phyloP scores from a whole-genome alignment of 2,113 vertebrate species.

The Ochotona curzoniae region DNA sequence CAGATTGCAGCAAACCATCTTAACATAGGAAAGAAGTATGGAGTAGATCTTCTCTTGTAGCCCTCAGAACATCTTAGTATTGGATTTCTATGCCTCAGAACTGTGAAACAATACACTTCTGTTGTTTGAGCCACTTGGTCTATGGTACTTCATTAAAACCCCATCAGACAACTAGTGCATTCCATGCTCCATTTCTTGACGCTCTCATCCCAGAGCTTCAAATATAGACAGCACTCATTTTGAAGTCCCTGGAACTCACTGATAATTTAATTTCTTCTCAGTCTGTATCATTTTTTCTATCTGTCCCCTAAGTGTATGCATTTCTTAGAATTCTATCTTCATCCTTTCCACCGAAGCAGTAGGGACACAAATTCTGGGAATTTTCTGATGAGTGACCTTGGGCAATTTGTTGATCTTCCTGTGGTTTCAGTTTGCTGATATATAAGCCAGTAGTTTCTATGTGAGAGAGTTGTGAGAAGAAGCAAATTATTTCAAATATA shows the following conservation, averaged over 20 bases:
- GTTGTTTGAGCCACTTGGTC: not conserved
- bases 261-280: slow-evolving; percentile 22
- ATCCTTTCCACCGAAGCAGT: not conserved
- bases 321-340: slow-evolving; percentile 28
- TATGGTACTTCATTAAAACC: not conserved
- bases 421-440: not conserved
- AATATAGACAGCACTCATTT: not conserved
- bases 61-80: not conserved
- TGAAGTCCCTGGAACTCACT: not conserved
- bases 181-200: not conserved
- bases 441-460: not conserved
- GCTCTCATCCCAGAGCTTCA: not conserved
- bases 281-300: not conserved
- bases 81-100: not conserved
- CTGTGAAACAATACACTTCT: not conserved
- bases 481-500: not conserved
- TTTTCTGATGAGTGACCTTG: not conserved
- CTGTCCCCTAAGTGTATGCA: not conserved
- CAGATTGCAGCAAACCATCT: not conserved
- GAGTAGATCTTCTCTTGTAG: not conserved
- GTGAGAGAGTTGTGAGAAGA: slow-evolving; percentile 14
- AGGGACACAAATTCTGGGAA: not conserved
- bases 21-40: not conserved
- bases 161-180: not conserved
- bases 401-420: not conserved